These are phyloP conservation scores for Apis mellifera DNA, from an alignment of 1,140 invertebrate genomes.

Conservation along the genomic window DNA sequence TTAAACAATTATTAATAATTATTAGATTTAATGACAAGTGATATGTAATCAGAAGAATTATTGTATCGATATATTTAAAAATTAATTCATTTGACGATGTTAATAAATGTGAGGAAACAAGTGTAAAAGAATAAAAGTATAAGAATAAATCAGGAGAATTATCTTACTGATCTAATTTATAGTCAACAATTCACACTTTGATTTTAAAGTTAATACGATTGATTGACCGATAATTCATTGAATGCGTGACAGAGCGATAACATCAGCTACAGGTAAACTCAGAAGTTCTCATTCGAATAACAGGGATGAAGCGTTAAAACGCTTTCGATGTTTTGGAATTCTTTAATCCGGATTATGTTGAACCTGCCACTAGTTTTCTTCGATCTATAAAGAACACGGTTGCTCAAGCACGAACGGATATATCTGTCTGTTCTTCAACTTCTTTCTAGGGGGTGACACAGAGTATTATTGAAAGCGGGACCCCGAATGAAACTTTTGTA, in stretches of 20 bases:
- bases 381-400: slow-evolving; percentile 13
- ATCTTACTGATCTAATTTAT: background rate
- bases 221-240: slow-evolving; percentile 45
- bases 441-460: background rate
- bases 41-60: too few relatives aligned
- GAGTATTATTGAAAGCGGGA: background rate
- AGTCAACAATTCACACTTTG: slow-evolving; percentile 11
- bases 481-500: background rate
- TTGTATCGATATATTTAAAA: too few relatives aligned
- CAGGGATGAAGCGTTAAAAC: slow-evolving; percentile 70
- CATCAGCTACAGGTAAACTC: slow-evolving; percentile 46
- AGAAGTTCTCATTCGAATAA: slow-evolving; percentile 21
- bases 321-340: slow-evolving; percentile 78
- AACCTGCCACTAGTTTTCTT: slow-evolving; percentile 70
- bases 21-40: too few relatives aligned
- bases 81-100: too few relatives aligned
- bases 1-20: too few relatives aligned
- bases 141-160: too few relatives aligned
- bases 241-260: slow-evolving; percentile 52
- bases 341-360: slow-evolving; percentile 78
- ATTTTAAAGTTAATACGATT: slow-evolving; percentile 11
- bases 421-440: slow-evolving; percentile 3
- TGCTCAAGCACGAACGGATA: slow-evolving; percentile 47
- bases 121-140: too few relatives aligned
- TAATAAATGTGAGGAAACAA: too few relatives aligned